Percentiles rank a stretch among this genome's conserved stretches.
Evolutionary conservation across 2,888 invertebrate species (phyloP).

Genomic region (Sphaerophoria rueppellii): DNA sequence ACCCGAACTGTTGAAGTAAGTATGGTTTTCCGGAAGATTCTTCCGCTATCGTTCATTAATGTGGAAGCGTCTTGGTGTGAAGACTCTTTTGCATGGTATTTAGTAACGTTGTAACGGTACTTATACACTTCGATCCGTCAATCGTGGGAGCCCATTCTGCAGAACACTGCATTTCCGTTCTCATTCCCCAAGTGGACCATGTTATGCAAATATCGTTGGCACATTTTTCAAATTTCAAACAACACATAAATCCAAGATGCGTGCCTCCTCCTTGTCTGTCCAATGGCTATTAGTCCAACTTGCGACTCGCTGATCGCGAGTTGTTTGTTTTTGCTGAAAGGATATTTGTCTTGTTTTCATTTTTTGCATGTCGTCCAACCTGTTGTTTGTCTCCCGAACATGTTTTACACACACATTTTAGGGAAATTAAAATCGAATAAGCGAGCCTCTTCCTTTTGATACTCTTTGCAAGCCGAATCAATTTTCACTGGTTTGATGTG

Average conservation of each 20-base stretch:
- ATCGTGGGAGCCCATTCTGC: no score
- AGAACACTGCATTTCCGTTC: no score
- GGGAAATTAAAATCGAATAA: constrained; percentile 68
- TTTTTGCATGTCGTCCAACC: constrained; percentile 36
- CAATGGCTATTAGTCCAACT: background rate
- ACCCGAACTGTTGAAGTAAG: no score
- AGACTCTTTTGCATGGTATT: no score
- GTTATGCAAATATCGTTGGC: background rate
- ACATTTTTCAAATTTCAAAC: constrained; percentile 62
- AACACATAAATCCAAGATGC: constrained; percentile 20
- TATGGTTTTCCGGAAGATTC: no score
- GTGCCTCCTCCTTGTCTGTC: background rate
- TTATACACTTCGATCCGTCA: no score
- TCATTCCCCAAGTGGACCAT: no score
- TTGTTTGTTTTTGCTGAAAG: background rate
- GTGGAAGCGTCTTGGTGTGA: no score
- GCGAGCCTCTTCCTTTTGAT: constrained; percentile 13
- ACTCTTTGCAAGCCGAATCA: constrained; percentile 46
- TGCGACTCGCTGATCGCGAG: background rate
- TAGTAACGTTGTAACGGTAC: no score
- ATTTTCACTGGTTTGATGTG: constrained; percentile 29
- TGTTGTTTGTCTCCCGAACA: constrained; percentile 36
- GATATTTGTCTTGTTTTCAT: background rate
- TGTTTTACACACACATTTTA: constrained; percentile 58
- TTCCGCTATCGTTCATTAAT: no score